Percentiles rank a stretch among this genome's conserved stretches.
These are phyloP conservation scores for Borostomias antarcticus DNA, from an alignment of 2,797 vertebrate genomes.

Conservation along the genomic window DNA sequence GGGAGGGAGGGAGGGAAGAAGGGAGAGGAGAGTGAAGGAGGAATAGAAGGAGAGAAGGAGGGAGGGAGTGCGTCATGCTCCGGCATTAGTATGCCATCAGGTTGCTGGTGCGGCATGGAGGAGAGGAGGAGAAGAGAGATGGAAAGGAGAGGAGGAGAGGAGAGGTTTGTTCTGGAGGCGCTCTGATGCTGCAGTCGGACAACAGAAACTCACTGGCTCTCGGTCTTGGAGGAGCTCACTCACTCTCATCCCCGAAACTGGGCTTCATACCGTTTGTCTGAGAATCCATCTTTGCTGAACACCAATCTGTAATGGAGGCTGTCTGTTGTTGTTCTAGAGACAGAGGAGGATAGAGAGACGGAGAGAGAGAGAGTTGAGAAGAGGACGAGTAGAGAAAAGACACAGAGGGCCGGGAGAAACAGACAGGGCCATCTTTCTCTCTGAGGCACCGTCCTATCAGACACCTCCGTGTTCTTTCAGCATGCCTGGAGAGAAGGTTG, in stretches of 20 bases:
- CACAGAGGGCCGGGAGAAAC: not conserved
- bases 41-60: conserved; percentile 16
- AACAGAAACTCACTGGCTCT: too few species aligned
- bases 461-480: conserved; percentile 46
- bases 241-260: too few species aligned
- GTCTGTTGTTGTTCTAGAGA: not conserved
- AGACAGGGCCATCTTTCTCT: conserved; percentile 18
- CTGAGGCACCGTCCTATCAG: conserved; percentile 42
- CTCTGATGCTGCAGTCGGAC: conserved; percentile 49
- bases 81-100: conserved; percentile 68
- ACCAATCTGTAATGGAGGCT: not conserved
- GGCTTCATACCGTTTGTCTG: not conserved
- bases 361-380: not conserved
- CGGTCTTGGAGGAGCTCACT: too few species aligned
- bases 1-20: conserved; percentile 36
- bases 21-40: not conserved
- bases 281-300: not conserved
- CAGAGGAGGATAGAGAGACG: not conserved
- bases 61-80: conserved; percentile 45
- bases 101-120: conserved; percentile 52
- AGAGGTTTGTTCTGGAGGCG: conserved; percentile 2
- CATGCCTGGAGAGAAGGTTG: conserved; percentile 26
- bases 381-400: not conserved
- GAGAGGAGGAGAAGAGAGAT: not conserved
- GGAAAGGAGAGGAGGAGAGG: too few species aligned